phyloP scores from a whole-genome alignment of 2,113 vertebrate genomes.

The Ramphastos sulfuratus region DNA sequence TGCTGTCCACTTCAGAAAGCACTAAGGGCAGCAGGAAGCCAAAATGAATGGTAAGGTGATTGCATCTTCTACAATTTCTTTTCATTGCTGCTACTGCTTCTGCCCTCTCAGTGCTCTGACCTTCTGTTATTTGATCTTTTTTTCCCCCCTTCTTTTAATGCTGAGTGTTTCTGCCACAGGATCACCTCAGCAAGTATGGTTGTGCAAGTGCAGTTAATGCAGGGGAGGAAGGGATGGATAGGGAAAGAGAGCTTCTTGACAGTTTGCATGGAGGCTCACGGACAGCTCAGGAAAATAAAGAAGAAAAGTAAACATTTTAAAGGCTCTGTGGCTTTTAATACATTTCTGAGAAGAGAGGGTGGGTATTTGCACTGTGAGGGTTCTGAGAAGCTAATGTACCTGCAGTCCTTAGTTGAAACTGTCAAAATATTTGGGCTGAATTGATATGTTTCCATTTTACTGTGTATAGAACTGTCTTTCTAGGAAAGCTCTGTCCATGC shows the following conservation, averaged over 20 bases:
- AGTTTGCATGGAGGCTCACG: not conserved
- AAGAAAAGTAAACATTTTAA: not conserved
- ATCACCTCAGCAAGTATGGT: not conserved
- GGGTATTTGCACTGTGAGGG: not conserved
- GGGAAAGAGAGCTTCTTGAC: not conserved
- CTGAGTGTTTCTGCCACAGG: constrained; percentile 4
- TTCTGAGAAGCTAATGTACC: not conserved
- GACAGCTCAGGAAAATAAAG: not conserved
- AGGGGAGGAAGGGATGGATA: not conserved
- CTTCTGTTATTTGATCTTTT: constrained; percentile 11
- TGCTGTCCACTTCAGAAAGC: constrained; percentile 49
- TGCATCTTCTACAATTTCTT: constrained; percentile 47
- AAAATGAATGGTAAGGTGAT: constrained; percentile 73
- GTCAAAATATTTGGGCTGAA: not conserved
- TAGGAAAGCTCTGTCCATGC: not conserved
- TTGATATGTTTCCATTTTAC: not conserved
- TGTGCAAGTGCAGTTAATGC: not conserved
- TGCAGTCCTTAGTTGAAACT: not conserved
- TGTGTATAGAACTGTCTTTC: not conserved
- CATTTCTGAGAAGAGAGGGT: not conserved
- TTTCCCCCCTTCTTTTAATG: not conserved
- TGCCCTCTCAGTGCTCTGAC: not conserved
- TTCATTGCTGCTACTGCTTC: not conserved
- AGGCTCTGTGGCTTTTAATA: not conserved
- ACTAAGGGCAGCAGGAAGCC: constrained; percentile 60